Evolutionary conservation across 2,888 invertebrate genomes (phyloP).

Genomic region (Agonopterix subpropinquella): DNA sequence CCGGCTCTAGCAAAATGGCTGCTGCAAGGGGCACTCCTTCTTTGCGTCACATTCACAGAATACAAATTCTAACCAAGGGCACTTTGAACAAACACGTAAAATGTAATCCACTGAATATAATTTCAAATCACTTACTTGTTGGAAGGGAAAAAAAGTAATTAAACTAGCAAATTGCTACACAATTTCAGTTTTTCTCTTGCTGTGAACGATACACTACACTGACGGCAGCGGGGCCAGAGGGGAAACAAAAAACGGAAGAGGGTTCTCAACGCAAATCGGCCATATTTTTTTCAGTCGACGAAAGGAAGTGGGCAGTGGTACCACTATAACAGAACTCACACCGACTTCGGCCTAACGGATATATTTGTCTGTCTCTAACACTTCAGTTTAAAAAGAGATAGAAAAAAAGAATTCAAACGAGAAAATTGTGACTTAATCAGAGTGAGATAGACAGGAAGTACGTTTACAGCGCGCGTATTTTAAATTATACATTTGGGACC

Average conservation of each 20-base stretch:
- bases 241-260: slow-evolving; percentile 74
- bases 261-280: slow-evolving; percentile 64
- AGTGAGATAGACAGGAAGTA: neutral
- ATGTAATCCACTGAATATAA: slow-evolving; percentile 49
- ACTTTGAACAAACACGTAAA: slow-evolving; percentile 40
- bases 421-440: slow-evolving; percentile 12
- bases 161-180: slow-evolving; percentile 73
- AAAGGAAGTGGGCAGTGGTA: slow-evolving; percentile 11
- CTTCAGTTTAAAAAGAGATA: slow-evolving; percentile 15
- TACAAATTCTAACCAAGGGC: slow-evolving; percentile 33
- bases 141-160: slow-evolving; percentile 72
- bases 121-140: slow-evolving; percentile 69
- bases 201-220: slow-evolving; percentile 74
- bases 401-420: neutral
- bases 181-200: slow-evolving; percentile 73
- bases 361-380: slow-evolving; percentile 10
- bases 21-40: slow-evolving; percentile 75
- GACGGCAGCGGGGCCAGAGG: slow-evolving; percentile 74
- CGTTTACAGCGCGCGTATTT: neutral
- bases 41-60: slow-evolving; percentile 76
- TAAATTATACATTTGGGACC: neutral
- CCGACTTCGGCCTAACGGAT: neutral
- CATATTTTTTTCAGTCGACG: slow-evolving; percentile 38
- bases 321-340: slow-evolving; percentile 3
- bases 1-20: slow-evolving; percentile 76